Percentiles rank a stretch among this genome's conserved stretches.
These are phyloP conservation scores for Pelobates cultripes DNA, from an alignment of 2,797 vertebrate genomes.

Conservation along the genomic window DNA sequence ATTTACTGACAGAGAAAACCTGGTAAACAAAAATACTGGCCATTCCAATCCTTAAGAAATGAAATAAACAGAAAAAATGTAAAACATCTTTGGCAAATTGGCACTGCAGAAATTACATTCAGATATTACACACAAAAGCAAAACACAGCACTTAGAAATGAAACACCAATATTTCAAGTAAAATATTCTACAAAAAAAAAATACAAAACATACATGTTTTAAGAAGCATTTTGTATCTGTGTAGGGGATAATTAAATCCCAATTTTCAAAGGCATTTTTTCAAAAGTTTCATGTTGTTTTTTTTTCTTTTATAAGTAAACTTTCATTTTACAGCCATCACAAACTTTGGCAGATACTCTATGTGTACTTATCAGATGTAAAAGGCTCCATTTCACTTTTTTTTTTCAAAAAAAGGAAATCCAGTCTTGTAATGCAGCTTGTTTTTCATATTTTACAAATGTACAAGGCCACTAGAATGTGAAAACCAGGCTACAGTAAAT, in stretches of 20 bases:
- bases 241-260: constrained; percentile 76
- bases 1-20: constrained; percentile 74
- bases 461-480: constrained; percentile 95
- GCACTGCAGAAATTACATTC: constrained; percentile 99
- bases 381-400: constrained; percentile 58
- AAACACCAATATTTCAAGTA: constrained; percentile 88
- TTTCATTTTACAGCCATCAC: constrained; percentile 85
- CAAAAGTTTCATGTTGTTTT: constrained; percentile 60
- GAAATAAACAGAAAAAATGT: constrained; percentile 71
- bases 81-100: constrained; percentile 99
- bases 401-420: constrained; percentile 59
- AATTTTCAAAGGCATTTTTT: constrained; percentile 82
- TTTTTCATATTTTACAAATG: constrained; percentile 77
- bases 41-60: constrained; percentile 63
- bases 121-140: constrained; percentile 95
- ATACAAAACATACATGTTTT: constrained; percentile 99
- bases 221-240: constrained; percentile 89
- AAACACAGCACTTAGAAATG: constrained; percentile 94
- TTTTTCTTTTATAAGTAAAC: constrained; percentile 76
- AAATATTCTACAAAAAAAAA: constrained; percentile 96
- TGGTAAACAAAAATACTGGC: constrained; percentile 67
- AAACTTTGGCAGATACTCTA: constrained; percentile 89
- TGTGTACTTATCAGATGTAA: constrained; percentile 70
- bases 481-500: constrained; percentile 73
- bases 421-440: constrained; percentile 49